Base-by-base conservation (phyloP, 2,797 vertebrate genomes). In the Lagocephalus sceleratus region DNA sequence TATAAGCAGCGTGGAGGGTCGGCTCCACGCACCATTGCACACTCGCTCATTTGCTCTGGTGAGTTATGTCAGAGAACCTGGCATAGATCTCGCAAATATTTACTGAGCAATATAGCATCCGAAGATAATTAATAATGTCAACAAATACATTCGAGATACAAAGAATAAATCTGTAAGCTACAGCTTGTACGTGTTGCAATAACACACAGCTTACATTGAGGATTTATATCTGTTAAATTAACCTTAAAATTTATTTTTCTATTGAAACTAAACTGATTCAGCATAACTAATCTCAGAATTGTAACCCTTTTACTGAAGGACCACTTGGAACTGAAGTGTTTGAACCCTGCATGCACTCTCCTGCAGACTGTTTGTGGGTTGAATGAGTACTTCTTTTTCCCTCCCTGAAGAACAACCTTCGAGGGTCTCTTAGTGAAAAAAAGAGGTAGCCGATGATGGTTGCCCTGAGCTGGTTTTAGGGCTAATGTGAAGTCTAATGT, bases 401-500 rank as follows among this genome's bases (percentile, higher is more conserved):
- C 63, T 76, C 57, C 17, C 45, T 63, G 52, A 78, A 78, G 66
- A 81, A 76, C 75, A 70, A 60, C 49, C 56, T 54, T 68, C 19
- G 29, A 76, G 60, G 63, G 66, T 57, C 80, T 74, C 80, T 83
- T 35, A 12, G 32, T 35, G 14, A 12, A 35, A 14, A 3, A 35
- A 35, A 35, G 4, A 35, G 10, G 10, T 11, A 29, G 29, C 29
- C 12, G 32, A 35, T 35, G 32, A 35, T 14, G 32, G 32, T 35
- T 5, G 32, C 32, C 60, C 70, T 71, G 73, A 69, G 66, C 49
- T 68, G 74, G 72, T 71, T 67, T 69, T 76, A 80, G 63, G 68
- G 73, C 47, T 32, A 47, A 71, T 63, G 60, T 62, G 56, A 71
- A 63, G 57, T 42, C 35, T 60, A 21, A 63, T 63, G 65, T 47